Evolutionary conservation across 2,888 invertebrate species (phyloP).

Genomic region (Drosophila neotestacea): DNA sequence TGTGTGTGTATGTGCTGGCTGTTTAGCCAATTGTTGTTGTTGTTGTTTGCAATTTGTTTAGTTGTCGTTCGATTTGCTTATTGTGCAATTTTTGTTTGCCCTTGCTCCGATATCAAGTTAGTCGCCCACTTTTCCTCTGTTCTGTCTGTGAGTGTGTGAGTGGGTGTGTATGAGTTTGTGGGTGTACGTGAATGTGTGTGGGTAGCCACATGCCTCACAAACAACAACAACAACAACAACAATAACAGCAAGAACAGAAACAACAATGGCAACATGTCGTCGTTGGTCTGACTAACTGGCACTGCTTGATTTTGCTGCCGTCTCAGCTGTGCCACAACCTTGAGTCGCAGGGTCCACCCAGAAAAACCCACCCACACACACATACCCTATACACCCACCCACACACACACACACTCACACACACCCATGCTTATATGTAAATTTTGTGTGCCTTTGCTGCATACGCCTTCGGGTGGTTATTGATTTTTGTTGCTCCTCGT

Average conservation of each 20-base stretch:
- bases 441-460: slow-evolving; percentile 17
- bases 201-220: slow-evolving; percentile 37
- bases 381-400: too few species aligned
- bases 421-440: slow-evolving; percentile 25
- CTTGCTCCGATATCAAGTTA: slow-evolving; percentile 54
- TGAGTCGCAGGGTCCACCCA: slow-evolving; percentile 38
- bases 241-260: slow-evolving; percentile 7
- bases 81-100: slow-evolving; percentile 65
- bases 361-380: slow-evolving; percentile 28
- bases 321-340: slow-evolving; percentile 63
- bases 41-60: slow-evolving; percentile 49
- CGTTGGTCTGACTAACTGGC: slow-evolving; percentile 39
- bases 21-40: slow-evolving; percentile 1
- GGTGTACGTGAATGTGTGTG: slow-evolving; percentile 11
- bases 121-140: slow-evolving; percentile 8
- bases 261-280: slow-evolving; percentile 10
- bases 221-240: slow-evolving; percentile 25
- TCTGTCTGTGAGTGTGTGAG: not conserved
- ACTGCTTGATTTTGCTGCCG: slow-evolving; percentile 31
- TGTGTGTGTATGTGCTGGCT: not conserved
- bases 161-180: slow-evolving; percentile 8
- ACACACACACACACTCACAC: slow-evolving; percentile 6
- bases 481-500: slow-evolving; percentile 65
- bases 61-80: slow-evolving; percentile 55
- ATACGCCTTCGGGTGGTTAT: slow-evolving; percentile 70